Base-by-base conservation (phyloP, 2,797 vertebrate species). In the Leptatherina wallacei region DNA sequence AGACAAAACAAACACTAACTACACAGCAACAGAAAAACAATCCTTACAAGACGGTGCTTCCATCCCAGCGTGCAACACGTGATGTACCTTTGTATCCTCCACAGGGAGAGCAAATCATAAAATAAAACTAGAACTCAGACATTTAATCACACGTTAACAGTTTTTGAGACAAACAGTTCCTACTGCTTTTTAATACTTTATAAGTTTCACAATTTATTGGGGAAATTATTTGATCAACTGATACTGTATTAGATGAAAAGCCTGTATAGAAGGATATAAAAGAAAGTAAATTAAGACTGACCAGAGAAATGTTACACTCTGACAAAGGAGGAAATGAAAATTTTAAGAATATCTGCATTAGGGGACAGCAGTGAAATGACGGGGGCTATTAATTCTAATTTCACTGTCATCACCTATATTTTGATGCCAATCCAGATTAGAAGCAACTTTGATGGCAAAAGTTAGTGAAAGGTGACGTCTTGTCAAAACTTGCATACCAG, bases 391-490 rank as follows among this genome's bases (percentile, higher is more conserved):
- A 80, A 74, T 70, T 18, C 71, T 51, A 36, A 13, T 61, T 80
- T 85, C 68, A 89, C 85, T 71, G 66, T 88, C 47, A 13, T 78
- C 82, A 32, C 69, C 13, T 83, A 42, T 2, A 60, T 72, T 78
- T 56, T 33, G 78, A 86, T 80, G 86, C 66, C 81, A 71, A 73
- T 82, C 52, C 65, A 64, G 83, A 87, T 92, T 85, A 86, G 78
- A 85, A 49, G 75, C 67, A 10, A 32, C 13, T 33, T 56, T 65
- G 38, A 69, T 29, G 66, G 80, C 75, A 66, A 71, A 77, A 77
- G 69, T 83, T 87, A 83, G 89, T 89, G 90, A 89, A 77, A 85
- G 81, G 81, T 76, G 87, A 91, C 77, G 36, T 91, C 83, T 82
- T 89, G 91, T 93, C 90, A 92, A 82, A 84, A 78, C 83, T 72